Evolutionary conservation across 2,888 invertebrate species (phyloP), one percentile per base, ranked within the genome.

Genomic region (Laothoe populi): DNA sequence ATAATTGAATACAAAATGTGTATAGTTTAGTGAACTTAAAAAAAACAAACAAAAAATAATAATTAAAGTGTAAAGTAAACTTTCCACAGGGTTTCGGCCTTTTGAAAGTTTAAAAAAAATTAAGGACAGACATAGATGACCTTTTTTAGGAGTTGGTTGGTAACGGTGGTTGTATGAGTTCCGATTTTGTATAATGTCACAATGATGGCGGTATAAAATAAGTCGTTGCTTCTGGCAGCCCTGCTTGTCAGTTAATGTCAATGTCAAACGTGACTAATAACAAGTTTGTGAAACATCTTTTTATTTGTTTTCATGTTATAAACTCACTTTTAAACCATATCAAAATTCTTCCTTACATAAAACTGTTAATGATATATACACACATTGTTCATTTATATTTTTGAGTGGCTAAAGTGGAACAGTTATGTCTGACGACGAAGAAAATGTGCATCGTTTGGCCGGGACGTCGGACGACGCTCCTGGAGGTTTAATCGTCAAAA

Each of bases 401-500:
- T 19, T 16, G 19, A 35, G 19, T 0, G 4, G 1, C 19, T 19
- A 19, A 53, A 35, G 53, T 53, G 31, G 3, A 21, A 2, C 11
- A 35, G 10, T 21, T 11, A 92, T 92, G 92, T 74, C 87, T 3
- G 91, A 90, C 19, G 90, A 90, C 31, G 94, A 94, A 19, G 94
- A 95, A 73, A 93, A 93, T 73, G 82, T 97, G 63, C 96, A 97
- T 90, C 94, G 96, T 64, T 89, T 97, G 70, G 96, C 96, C 84
- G 97, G 96, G 23, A 93, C 93, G 31, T 90, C 93, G 21, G 89
- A 91, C 0, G 93, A 94, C 71, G 93, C 92, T 84, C 96, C 96
- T 38, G 96, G 96, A 24, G 94, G 97, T 26, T 93, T 96, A 62
- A 93, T 96, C 58, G 95, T 95, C 75, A 96, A 96, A 86, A 95